Evolutionary conservation across 2,797 vertebrate genomes (phyloP).

Genomic region (Micropoecilia bifurca): DNA sequence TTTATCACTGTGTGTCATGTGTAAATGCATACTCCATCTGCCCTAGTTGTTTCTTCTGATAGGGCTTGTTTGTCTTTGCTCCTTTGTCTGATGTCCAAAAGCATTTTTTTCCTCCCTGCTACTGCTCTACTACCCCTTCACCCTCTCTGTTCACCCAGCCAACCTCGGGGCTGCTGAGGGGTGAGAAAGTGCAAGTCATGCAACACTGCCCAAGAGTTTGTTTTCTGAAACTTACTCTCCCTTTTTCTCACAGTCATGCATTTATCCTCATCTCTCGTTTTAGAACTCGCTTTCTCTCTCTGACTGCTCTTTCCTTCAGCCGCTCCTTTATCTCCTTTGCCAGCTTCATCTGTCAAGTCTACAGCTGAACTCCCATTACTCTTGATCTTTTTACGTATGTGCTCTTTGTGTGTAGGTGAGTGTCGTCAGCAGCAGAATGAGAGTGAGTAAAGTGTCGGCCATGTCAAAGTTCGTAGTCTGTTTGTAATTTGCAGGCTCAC

Average conservation of each 20-base stretch:
- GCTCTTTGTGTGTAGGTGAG: slow-evolving; percentile 39
- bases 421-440: slow-evolving; percentile 46
- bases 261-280: slow-evolving; percentile 49
- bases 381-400: slow-evolving; percentile 34
- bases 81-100: slow-evolving; percentile 20
- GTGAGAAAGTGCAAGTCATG: slow-evolving; percentile 81
- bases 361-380: slow-evolving; percentile 53
- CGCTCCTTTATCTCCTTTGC: slow-evolving; percentile 15
- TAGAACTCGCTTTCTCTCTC: slow-evolving; percentile 30
- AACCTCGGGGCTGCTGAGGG: slow-evolving; percentile 52
- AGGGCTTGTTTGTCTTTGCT: slow-evolving; percentile 32
- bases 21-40: slow-evolving; percentile 60
- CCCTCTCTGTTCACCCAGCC: slow-evolving; percentile 5
- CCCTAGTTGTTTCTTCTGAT: slow-evolving; percentile 66
- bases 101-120: slow-evolving; percentile 11
- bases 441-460: slow-evolving; percentile 53
- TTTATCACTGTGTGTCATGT: slow-evolving; percentile 56
- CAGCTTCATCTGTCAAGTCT: slow-evolving; percentile 54
- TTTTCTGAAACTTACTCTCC: slow-evolving; percentile 52
- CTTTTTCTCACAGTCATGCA: slow-evolving; percentile 50
- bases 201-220: slow-evolving; percentile 65
- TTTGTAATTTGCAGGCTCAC: slow-evolving; percentile 15
- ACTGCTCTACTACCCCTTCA: background rate
- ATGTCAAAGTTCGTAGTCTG: slow-evolving; percentile 64
- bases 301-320: slow-evolving; percentile 21